A percentile compares a stretch with the other conserved stretches of the same genome.
These are phyloP conservation scores for Pristionchus fissidentatus DNA, from an alignment of 2,888 invertebrate species.

Conservation along the genomic window DNA sequence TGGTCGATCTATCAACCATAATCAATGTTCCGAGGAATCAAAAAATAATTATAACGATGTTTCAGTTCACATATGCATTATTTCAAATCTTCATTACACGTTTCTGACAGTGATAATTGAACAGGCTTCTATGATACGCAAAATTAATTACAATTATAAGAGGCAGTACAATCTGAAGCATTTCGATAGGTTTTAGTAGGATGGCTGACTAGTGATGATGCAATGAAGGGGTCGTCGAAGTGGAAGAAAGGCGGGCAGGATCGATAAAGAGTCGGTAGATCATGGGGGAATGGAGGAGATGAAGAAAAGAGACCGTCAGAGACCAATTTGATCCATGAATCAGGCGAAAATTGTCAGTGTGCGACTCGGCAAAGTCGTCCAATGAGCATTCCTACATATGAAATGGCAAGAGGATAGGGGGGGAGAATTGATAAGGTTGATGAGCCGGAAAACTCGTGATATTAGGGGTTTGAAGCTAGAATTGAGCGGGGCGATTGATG, in stretches of 20 bases:
- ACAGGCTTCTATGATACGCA: conserved; percentile 1
- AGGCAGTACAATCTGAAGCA: neutral
- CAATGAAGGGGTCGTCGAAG: conserved; percentile 32
- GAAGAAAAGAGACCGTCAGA: conserved; percentile 25
- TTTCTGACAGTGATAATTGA: conserved; percentile 35
- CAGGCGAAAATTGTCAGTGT: neutral
- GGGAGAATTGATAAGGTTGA: conserved; percentile 2
- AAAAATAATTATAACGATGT: too few relatives aligned
- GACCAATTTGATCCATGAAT: conserved; percentile 38
- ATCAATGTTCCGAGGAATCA: too few relatives aligned
- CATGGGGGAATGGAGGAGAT: too few relatives aligned
- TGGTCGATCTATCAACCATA: too few relatives aligned
- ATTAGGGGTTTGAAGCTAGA: neutral
- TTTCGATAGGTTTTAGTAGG: too few relatives aligned
- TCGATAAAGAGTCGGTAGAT: conserved; percentile 32
- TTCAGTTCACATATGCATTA: too few relatives aligned
- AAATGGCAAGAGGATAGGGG: conserved; percentile 11
- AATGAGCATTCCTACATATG: neutral
- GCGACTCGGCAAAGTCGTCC: too few relatives aligned
- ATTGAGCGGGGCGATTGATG: conserved; percentile 13
- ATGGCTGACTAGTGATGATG: conserved; percentile 40
- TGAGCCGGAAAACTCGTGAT: conserved; percentile 14
- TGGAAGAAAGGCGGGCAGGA: conserved; percentile 23
- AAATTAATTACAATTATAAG: conserved; percentile 24
- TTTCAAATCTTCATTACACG: conserved; percentile 39